A percentile compares a stretch with the other conserved stretches of the same genome.
Conservation (phyloP, 2,888 invertebrate genomes). For the Odontocerum albicorne region DNA sequence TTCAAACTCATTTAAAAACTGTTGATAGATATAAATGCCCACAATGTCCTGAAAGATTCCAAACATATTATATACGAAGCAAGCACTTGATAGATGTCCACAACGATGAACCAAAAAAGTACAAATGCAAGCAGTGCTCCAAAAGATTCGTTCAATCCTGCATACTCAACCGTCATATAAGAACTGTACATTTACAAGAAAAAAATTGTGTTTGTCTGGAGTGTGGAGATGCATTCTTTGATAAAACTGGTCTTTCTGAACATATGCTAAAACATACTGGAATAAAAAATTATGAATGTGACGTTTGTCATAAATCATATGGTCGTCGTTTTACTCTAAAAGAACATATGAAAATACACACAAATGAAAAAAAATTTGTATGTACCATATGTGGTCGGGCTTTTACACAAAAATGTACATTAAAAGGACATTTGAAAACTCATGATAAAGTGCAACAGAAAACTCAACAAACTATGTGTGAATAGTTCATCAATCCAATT, state of each 20-base stretch:
- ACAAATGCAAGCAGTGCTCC: constrained; percentile 31
- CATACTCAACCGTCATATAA: constrained; percentile 10
- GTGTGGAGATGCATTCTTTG: constrained; percentile 17
- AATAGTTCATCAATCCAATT: too few species aligned
- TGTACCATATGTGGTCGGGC: constrained; percentile 19
- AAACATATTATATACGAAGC: constrained; percentile 49
- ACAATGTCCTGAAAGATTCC: constrained; percentile 46
- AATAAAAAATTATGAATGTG: constrained; percentile 21
- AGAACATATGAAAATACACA: constrained; percentile 30
- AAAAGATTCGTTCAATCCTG: constrained; percentile 9
- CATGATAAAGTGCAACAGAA: constrained; percentile 12
- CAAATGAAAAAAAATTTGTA: constrained; percentile 16
- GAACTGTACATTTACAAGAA: constrained; percentile 20
- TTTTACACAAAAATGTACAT: constrained; percentile 26
- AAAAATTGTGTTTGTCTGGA: constrained; percentile 11
- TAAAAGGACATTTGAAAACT: constrained; percentile 10
- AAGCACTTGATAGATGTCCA: constrained; percentile 47
- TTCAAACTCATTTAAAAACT: constrained; percentile 40
- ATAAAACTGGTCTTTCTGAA: neutral
- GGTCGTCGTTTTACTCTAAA: constrained; percentile 18
- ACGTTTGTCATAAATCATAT: constrained; percentile 20
- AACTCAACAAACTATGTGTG: too few species aligned
- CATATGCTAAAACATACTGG: constrained; percentile 25
- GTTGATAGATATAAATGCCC: constrained; percentile 44
- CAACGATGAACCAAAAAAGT: constrained; percentile 27